A percentile compares a stretch with the other conserved stretches of the same genome.
Evolutionary conservation across 2,888 invertebrate species (phyloP).

Genomic region (Pandemis cinnamomeana): DNA sequence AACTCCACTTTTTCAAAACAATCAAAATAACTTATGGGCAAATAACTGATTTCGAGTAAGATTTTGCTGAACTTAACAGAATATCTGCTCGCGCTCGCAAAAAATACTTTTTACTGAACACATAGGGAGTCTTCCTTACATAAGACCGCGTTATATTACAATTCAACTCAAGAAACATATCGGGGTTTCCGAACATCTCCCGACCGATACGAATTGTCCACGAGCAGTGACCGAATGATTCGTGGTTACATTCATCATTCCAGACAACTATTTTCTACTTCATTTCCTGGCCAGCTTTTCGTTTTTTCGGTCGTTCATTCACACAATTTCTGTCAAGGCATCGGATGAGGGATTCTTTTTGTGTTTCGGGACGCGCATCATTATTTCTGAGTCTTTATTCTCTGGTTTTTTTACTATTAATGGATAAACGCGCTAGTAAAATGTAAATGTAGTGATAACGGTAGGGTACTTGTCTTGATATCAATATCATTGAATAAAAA

Average conservation of each 20-base stretch:
- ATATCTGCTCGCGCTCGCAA: not conserved
- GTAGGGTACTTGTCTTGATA: too few relatives aligned
- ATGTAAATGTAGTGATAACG: not conserved
- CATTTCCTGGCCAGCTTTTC: conserved; percentile 32
- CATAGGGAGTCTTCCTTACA: not conserved
- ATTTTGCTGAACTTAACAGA: too few relatives aligned
- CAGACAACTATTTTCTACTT: conserved; percentile 40
- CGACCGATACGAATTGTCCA: conserved; percentile 20
- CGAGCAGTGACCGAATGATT: conserved; percentile 38
- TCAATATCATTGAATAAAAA: too few relatives aligned
- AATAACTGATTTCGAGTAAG: too few relatives aligned
- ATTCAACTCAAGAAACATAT: conserved; percentile 16
- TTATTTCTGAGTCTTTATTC: not conserved
- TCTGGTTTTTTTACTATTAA: not conserved
- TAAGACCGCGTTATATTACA: not conserved
- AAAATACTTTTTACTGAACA: not conserved
- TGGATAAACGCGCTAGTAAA: conserved; percentile 5
- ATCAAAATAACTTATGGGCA: too few relatives aligned
- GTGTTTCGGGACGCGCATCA: not conserved
- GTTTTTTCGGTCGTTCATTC: conserved; percentile 37
- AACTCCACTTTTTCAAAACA: too few relatives aligned
- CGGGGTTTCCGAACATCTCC: not conserved
- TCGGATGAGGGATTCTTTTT: conserved; percentile 23
- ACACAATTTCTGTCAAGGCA: conserved; percentile 24
- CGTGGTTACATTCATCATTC: conserved; percentile 38